A percentile compares a stretch with the other conserved stretches of the same genome.
phyloP scores from a whole-genome alignment of 2,888 invertebrate species.

The Dynastes tityus region DNA sequence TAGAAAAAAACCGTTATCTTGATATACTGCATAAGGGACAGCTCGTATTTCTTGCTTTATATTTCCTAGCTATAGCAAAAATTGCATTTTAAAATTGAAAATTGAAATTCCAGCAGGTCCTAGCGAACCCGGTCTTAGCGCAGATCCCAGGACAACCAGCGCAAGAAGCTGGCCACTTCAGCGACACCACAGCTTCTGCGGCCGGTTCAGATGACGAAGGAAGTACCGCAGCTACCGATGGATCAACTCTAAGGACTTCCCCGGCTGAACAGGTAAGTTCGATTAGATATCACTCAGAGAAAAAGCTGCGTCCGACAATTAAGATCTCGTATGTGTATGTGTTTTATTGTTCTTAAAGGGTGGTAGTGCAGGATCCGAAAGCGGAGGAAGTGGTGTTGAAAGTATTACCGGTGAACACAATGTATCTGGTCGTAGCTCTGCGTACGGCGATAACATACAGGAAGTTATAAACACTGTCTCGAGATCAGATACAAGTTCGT shows the following conservation, averaged over 20 bases:
- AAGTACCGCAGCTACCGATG: slow-evolving; percentile 95
- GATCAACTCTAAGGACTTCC: slow-evolving; percentile 90
- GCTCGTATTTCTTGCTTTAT: no score
- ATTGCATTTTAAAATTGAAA: no score
- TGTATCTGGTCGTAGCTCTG: slow-evolving; percentile 94
- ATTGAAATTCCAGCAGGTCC: slow-evolving; percentile 29
- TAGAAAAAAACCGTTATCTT: no score
- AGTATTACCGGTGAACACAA: slow-evolving; percentile 90
- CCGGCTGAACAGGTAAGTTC: slow-evolving; percentile 81
- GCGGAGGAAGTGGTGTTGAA: slow-evolving; percentile 93
- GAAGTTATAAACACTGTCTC: slow-evolving; percentile 72
- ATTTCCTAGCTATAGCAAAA: no score
- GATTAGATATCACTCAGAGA: not conserved
- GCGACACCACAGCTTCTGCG: slow-evolving; percentile 88
- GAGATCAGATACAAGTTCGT: slow-evolving; percentile 75
- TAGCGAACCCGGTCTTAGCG: slow-evolving; percentile 53
- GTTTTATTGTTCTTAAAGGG: slow-evolving; percentile 58
- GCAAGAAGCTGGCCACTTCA: slow-evolving; percentile 78
- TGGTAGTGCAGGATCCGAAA: slow-evolving; percentile 82
- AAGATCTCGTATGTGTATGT: slow-evolving; percentile 16
- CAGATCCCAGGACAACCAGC: slow-evolving; percentile 61
- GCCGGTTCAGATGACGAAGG: slow-evolving; percentile 96
- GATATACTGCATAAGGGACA: no score
- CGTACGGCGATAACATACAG: slow-evolving; percentile 84
- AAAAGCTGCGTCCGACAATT: not conserved